Conservation (phyloP, 2,888 invertebrate species). For the Megaustenia siamemsis region DNA sequence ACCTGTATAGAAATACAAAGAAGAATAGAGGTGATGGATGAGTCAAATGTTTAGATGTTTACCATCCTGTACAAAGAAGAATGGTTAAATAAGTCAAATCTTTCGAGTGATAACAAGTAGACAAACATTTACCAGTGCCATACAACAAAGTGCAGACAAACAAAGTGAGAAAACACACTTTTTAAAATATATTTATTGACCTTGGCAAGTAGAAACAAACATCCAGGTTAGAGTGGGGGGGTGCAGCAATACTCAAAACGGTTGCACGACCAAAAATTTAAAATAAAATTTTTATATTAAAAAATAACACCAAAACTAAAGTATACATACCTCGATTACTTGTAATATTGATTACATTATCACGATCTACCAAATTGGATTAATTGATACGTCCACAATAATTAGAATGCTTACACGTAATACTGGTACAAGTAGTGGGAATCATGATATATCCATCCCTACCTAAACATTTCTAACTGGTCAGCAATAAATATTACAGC, state of each 20-base stretch:
- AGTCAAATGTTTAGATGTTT: too few species aligned
- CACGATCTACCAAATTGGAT: constrained; percentile 34
- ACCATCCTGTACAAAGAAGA: too few species aligned
- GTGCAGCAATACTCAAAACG: constrained; percentile 56
- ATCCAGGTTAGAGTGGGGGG: constrained; percentile 55
- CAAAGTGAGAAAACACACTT: neutral
- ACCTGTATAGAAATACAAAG: too few species aligned
- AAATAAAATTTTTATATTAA: neutral
- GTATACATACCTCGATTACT: constrained; percentile 46
- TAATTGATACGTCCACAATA: constrained; percentile 41
- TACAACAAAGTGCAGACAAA: neutral
- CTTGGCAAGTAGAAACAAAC: constrained; percentile 57
- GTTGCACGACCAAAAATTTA: constrained; percentile 49
- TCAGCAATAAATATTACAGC: constrained; percentile 31
- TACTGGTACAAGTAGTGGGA: constrained; percentile 37
- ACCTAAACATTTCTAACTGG: constrained; percentile 36
- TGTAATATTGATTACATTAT: constrained; percentile 47
- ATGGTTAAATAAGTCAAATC: too few species aligned
- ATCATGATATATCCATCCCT: constrained; percentile 11
- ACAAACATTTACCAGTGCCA: too few species aligned
- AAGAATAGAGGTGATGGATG: too few species aligned
- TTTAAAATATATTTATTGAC: constrained; percentile 55
- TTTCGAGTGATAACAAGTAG: too few species aligned
- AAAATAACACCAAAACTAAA: constrained; percentile 23
- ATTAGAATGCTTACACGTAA: constrained; percentile 46